Evolutionary conservation across 2,113 vertebrate genomes (phyloP).

Genomic region (Galeopterus variegatus): DNA sequence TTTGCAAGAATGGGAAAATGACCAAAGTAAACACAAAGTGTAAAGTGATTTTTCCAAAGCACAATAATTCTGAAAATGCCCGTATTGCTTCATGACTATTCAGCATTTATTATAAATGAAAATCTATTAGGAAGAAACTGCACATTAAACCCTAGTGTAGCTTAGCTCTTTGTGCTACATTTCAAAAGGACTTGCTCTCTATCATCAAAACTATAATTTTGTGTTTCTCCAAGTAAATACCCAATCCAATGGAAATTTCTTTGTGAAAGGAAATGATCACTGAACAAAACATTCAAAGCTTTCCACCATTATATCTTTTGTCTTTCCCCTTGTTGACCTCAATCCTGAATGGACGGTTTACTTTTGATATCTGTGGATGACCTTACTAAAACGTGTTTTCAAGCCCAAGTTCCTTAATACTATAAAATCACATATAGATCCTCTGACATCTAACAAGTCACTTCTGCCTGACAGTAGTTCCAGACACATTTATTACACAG

Average conservation of each 20-base stretch:
- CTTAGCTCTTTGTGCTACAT: background rate
- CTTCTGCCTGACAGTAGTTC: background rate
- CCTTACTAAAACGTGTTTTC: background rate
- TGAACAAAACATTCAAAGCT: slow-evolving; percentile 21
- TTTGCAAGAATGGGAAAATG: background rate
- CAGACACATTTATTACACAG: background rate
- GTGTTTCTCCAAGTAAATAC: slow-evolving; percentile 41
- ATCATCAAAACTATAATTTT: slow-evolving; percentile 18
- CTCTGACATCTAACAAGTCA: background rate
- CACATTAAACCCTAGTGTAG: background rate
- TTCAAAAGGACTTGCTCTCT: background rate
- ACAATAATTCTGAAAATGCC: slow-evolving; percentile 24
- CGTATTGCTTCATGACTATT: background rate
- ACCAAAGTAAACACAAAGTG: slow-evolving; percentile 17
- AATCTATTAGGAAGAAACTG: slow-evolving; percentile 40
- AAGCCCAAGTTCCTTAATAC: background rate
- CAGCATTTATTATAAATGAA: slow-evolving; percentile 44
- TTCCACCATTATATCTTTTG: background rate
- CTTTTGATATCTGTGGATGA: background rate
- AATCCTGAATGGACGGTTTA: background rate
- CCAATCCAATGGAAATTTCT: background rate
- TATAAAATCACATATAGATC: background rate
- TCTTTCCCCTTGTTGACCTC: background rate
- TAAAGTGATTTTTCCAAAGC: slow-evolving; percentile 42
- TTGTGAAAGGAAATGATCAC: slow-evolving; percentile 48